These are phyloP conservation scores for Schrankia costaestrigalis DNA, from an alignment of 2,888 invertebrate species.

Conservation along the genomic window DNA sequence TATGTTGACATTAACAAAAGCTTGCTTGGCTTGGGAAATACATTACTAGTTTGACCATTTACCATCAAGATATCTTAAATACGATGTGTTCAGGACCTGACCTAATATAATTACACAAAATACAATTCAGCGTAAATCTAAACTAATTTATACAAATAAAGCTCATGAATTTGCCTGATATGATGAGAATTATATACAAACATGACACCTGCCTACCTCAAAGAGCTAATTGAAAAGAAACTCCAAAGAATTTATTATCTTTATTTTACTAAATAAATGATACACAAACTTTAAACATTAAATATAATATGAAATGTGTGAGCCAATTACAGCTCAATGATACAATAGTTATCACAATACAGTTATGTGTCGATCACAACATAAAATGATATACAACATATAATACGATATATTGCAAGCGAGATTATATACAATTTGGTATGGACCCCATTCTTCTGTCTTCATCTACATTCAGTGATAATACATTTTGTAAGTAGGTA, in stretches of 20 bases:
- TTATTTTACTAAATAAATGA: constrained; percentile 58
- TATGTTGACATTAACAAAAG: too few species aligned
- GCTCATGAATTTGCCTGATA: too few species aligned
- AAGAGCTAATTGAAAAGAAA: constrained; percentile 47
- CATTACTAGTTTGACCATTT: too few species aligned
- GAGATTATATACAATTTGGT: constrained; percentile 52
- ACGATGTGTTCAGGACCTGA: too few species aligned
- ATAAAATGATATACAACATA: constrained; percentile 61
- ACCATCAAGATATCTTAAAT: too few species aligned
- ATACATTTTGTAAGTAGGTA: constrained; percentile 77
- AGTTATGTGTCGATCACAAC: constrained; percentile 66
- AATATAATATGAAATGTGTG: constrained; percentile 39
- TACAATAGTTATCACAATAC: constrained; percentile 69
- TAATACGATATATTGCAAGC: constrained; percentile 47
- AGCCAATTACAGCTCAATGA: constrained; percentile 34
- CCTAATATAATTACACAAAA: too few species aligned
- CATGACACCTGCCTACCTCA: constrained; percentile 8
- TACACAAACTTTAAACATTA: constrained; percentile 33
- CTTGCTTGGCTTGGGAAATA: too few species aligned
- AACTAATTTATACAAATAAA: too few species aligned
- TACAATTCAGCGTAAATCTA: too few species aligned
- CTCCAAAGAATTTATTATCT: constrained; percentile 55
- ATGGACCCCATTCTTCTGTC: constrained; percentile 41
- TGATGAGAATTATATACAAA: constrained; percentile 13
- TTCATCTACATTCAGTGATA: constrained; percentile 61